Conservation (phyloP, 2,113 vertebrate genomes). For the Pelecanus crispus region DNA sequence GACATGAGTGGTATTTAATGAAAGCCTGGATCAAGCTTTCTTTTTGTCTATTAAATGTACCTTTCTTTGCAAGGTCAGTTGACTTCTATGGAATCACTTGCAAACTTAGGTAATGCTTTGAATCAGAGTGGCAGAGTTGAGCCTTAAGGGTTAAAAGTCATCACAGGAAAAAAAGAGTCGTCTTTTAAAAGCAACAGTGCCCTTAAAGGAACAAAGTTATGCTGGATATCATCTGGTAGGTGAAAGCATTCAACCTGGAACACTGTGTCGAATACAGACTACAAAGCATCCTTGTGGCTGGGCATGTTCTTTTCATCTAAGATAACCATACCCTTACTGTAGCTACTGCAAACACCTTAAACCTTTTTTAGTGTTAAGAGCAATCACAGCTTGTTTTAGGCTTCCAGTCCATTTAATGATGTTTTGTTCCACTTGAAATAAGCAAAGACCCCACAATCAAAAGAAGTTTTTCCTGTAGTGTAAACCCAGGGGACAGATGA, state of each 20-base stretch:
- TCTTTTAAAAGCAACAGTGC: not conserved
- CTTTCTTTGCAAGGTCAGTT: not conserved
- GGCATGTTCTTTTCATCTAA: not conserved
- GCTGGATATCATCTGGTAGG: not conserved
- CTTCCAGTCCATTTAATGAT: not conserved
- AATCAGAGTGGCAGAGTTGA: not conserved
- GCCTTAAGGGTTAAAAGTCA: not conserved
- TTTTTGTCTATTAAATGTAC: not conserved
- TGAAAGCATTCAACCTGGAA: not conserved
- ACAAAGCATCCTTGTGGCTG: not conserved
- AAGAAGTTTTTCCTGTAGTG: not conserved
- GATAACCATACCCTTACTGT: not conserved
- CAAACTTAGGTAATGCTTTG: not conserved
- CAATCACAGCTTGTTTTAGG: not conserved
- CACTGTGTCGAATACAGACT: not conserved
- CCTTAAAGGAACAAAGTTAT: not conserved
- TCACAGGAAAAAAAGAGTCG: fast-evolving
- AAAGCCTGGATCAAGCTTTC: not conserved
- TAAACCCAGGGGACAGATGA: not conserved
- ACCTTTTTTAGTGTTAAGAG: not conserved
- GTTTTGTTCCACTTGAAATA: not conserved
- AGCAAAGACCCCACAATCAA: not conserved
- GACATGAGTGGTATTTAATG: not conserved
- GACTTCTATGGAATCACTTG: not conserved
- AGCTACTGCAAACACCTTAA: not conserved